Conservation (phyloP, 2,113 vertebrate genomes). For the Cyanoderma ruficeps region DNA sequence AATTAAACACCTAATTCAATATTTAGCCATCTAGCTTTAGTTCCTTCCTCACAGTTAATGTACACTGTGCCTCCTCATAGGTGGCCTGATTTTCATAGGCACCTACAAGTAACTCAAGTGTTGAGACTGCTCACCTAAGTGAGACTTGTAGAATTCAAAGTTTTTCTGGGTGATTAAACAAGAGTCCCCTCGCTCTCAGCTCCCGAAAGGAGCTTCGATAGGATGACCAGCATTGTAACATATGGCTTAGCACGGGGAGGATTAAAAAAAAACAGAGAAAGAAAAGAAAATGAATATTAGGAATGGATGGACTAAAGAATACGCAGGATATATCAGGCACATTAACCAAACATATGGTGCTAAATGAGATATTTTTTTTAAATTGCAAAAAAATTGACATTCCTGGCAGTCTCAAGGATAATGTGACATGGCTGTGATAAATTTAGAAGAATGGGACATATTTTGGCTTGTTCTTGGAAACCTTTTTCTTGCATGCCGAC, state of each 20-base stretch:
- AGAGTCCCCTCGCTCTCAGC: conserved; percentile 8
- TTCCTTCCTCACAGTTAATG: background rate
- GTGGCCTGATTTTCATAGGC: background rate
- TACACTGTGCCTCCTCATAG: background rate
- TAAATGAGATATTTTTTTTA: conserved; percentile 68
- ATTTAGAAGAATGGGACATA: conserved; percentile 73
- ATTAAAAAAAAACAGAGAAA: background rate
- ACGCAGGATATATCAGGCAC: conserved; percentile 74
- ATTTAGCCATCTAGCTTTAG: background rate
- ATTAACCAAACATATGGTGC: conserved; percentile 68
- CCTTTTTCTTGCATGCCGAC: conserved; percentile 71
- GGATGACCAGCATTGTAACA: conserved; percentile 61
- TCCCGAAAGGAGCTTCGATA: background rate
- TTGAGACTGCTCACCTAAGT: background rate
- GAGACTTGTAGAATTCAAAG: background rate
- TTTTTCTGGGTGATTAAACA: conserved; percentile 57
- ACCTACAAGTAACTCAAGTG: background rate
- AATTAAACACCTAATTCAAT: conserved; percentile 37
- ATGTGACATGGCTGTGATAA: conserved; percentile 71
- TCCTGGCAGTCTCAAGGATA: conserved; percentile 71
- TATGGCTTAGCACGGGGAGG: conserved; percentile 59
- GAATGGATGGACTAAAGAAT: conserved; percentile 70
- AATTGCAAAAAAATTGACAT: conserved; percentile 76
- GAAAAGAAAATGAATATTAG: conserved; percentile 69
- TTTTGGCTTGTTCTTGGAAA: conserved; percentile 71